These are phyloP conservation scores for Artemia sinica DNA, from an alignment of 2,888 invertebrate genomes.

Conservation along the genomic window DNA sequence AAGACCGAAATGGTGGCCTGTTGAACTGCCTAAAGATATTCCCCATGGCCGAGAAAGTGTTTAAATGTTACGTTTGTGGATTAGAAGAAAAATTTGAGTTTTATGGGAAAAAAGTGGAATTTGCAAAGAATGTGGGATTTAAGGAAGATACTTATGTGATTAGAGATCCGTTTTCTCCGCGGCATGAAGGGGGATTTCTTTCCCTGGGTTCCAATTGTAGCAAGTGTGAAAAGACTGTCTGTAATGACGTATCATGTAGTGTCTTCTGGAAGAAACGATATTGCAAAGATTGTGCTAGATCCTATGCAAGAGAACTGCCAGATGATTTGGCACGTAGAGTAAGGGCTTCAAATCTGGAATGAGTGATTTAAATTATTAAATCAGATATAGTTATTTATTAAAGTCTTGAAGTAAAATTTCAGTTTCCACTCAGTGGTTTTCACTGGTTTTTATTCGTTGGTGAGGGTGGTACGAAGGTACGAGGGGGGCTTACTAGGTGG, in stretches of 20 bases:
- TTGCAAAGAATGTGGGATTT: conserved; percentile 47
- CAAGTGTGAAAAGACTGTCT: conserved; percentile 48
- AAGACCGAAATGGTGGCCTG: conserved; percentile 67
- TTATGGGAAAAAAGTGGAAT: conserved; percentile 54
- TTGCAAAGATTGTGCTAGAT: conserved; percentile 51
- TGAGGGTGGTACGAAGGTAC: too few species aligned
- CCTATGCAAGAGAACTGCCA: conserved; percentile 45
- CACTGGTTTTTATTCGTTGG: too few species aligned
- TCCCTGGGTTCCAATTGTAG: conserved; percentile 58
- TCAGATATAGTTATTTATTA: too few species aligned
- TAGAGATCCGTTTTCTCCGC: conserved; percentile 63
- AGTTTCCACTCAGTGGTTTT: too few species aligned
- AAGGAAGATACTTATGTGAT: conserved; percentile 57
- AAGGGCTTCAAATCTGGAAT: too few species aligned
- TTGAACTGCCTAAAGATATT: conserved; percentile 44
- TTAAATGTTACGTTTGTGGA: conserved; percentile 47
- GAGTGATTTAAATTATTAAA: too few species aligned
- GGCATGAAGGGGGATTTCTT: conserved; percentile 47
- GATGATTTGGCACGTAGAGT: conserved; percentile 30
- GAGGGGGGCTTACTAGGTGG: too few species aligned
- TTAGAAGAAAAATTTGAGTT: conserved; percentile 54
- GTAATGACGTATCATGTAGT: conserved; percentile 56
- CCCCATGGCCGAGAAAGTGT: conserved; percentile 30
- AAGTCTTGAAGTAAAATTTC: too few species aligned
- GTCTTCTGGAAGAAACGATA: conserved; percentile 55